phyloP scores from a whole-genome alignment of 2,888 invertebrate genomes.

The Andricus quercusramuli region DNA sequence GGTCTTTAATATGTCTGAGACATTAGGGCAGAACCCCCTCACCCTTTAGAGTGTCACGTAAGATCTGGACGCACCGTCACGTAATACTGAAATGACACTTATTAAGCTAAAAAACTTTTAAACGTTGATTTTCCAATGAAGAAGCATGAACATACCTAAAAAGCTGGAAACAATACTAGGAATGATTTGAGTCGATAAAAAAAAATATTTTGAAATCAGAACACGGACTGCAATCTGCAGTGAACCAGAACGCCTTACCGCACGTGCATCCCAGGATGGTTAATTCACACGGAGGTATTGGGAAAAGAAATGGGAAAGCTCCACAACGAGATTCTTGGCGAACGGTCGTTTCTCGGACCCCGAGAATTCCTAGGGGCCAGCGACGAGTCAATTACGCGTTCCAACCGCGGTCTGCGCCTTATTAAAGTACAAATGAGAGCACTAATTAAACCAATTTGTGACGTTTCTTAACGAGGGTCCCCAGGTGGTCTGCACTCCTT shows the following conservation, averaged over 20 bases:
- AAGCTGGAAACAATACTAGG: neutral
- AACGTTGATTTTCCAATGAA: too few relatives aligned
- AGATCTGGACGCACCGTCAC: too few relatives aligned
- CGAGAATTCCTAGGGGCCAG: slow-evolving; percentile 49
- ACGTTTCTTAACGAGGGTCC: slow-evolving; percentile 63
- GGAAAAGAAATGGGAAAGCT: slow-evolving; percentile 45
- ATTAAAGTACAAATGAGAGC: slow-evolving; percentile 63
- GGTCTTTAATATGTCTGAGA: too few relatives aligned
- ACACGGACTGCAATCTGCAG: slow-evolving; percentile 1
- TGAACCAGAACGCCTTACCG: slow-evolving; percentile 41
- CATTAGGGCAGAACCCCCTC: too few relatives aligned
- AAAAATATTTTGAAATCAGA: neutral
- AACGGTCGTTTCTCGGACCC: slow-evolving; percentile 42
- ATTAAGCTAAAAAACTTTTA: too few relatives aligned
- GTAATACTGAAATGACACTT: too few relatives aligned
- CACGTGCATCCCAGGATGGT: slow-evolving; percentile 54
- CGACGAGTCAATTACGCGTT: slow-evolving; percentile 64
- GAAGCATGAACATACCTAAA: neutral
- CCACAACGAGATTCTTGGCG: slow-evolving; percentile 47
- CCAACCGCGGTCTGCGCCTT: slow-evolving; percentile 55
- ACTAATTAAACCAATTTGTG: slow-evolving; percentile 68
- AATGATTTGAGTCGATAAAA: neutral
- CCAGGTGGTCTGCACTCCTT: slow-evolving; percentile 60
- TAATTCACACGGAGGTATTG: slow-evolving; percentile 36
- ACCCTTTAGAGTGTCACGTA: too few relatives aligned